Conservation (phyloP, 1,140 invertebrate species). For the Drosophila ercepeae region DNA sequence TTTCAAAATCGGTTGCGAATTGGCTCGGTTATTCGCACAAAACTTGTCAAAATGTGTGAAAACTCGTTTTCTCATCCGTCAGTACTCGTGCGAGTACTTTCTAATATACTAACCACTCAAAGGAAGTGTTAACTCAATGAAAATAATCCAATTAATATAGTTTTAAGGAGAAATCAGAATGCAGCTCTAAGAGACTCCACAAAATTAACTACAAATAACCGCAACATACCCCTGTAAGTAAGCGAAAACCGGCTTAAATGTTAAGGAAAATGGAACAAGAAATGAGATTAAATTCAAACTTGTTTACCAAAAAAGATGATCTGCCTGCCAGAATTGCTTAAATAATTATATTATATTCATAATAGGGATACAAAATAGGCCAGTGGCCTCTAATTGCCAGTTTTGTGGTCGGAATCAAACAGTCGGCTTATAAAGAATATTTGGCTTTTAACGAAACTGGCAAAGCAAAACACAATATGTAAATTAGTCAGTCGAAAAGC, state of each 20-base stretch:
- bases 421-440: neutral
- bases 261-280: neutral
- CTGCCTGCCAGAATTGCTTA: neutral
- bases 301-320: neutral
- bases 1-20: too few relatives aligned
- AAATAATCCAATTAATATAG: neutral
- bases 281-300: neutral
- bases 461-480: conserved; percentile 38
- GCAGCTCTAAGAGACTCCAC: too few relatives aligned
- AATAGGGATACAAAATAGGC: neutral
- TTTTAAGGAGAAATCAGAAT: too few relatives aligned
- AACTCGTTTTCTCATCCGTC: too few relatives aligned
- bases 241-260: neutral
- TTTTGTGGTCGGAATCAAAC: conserved; percentile 19
- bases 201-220: too few relatives aligned
- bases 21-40: too few relatives aligned
- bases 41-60: too few relatives aligned
- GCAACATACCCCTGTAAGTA: too few relatives aligned
- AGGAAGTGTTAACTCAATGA: neutral
- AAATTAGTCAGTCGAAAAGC: conserved; percentile 43
- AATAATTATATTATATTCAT: neutral
- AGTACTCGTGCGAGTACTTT: neutral
- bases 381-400: conserved; percentile 4
- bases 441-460: conserved; percentile 11
- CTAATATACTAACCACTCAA: neutral